Base-by-base conservation (phyloP, 2,888 invertebrate species). In the Apantesis nais region DNA sequence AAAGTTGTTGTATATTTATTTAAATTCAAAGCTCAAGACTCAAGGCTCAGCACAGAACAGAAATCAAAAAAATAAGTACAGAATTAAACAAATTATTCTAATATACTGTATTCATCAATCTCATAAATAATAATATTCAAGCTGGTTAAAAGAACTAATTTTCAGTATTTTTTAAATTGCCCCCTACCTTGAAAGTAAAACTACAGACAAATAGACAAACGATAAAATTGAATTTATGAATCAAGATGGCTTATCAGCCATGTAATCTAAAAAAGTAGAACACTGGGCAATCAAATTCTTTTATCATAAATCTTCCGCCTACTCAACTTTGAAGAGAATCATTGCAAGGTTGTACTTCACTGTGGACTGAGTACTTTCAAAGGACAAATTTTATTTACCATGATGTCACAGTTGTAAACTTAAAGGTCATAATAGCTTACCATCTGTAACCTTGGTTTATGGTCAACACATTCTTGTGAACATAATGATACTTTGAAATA, bases 361-460 rank as follows among this genome's bases (percentile, higher is more conserved):
- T 64, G 29, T 48, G 25, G 34, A 44, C 58, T n/a, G n/a, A 39
- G 55, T 67, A 62, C 62, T 34, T 52, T 41, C 16, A 44, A 19
- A 67, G 39, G 58, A 68, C 61, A 71, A 7, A 63, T 63, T 65
- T 70, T 83, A 73, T 80, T 80, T 73, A 72, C 75, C 68, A 77
- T 85, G 83, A 84, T 76, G 78, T 86, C 86, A 86, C 78, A 79
- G 73, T 67, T 74, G 76, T 77, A 37, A 77, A 63, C 67, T 70
- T 74, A 78, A 82, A 87, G 84, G 84, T 85, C 83, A 86, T 78
- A 71, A 68, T 74, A 73, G 67, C 72, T 60, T 68, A 71, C 78
- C 66, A 77, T 74, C 74, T 62, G 70, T 69, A 68, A 67, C 85
- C 84, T 85, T 79, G 78, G 12, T 68, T 16, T 68, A 39, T 39